phyloP scores from a whole-genome alignment of 2,113 vertebrate genomes.

The Corydoras sp. region DNA sequence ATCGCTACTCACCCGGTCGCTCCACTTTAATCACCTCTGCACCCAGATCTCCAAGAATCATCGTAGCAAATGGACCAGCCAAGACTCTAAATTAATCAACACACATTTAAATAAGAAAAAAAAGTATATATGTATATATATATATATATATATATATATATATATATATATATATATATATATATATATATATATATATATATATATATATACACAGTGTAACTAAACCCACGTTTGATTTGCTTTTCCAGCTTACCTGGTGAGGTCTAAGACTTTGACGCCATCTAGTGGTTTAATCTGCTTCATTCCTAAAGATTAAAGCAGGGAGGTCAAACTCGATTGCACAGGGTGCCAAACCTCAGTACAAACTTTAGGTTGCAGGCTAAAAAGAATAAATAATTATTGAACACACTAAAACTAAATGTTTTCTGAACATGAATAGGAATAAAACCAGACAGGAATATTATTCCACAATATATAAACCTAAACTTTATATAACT shows the following conservation, averaged over 20 bases:
- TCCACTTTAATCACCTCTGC: slow-evolving; percentile 95
- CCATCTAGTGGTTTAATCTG: slow-evolving; percentile 43
- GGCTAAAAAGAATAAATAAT: no score
- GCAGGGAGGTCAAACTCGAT: not conserved
- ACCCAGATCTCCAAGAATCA: slow-evolving; percentile 93
- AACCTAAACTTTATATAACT: no score
- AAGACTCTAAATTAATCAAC: slow-evolving; percentile 68
- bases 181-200: no score
- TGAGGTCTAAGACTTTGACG: slow-evolving; percentile 42
- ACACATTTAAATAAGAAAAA: not conserved
- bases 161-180: no score
- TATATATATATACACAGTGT: no score
- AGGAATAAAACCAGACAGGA: no score
- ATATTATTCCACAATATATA: no score
- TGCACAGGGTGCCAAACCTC: no score
- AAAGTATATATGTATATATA: not conserved
- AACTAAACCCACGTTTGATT: not conserved
- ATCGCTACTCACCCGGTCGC: slow-evolving; percentile 72
- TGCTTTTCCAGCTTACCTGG: slow-evolving; percentile 20
- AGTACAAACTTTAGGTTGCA: no score
- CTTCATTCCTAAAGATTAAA: slow-evolving; percentile 4
- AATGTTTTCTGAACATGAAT: no score
- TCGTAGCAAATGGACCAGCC: slow-evolving; percentile 91
- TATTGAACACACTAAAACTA: no score
- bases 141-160: no score